phyloP scores from a whole-genome alignment of 2,113 vertebrate species.

The Clarias batrachus region DNA sequence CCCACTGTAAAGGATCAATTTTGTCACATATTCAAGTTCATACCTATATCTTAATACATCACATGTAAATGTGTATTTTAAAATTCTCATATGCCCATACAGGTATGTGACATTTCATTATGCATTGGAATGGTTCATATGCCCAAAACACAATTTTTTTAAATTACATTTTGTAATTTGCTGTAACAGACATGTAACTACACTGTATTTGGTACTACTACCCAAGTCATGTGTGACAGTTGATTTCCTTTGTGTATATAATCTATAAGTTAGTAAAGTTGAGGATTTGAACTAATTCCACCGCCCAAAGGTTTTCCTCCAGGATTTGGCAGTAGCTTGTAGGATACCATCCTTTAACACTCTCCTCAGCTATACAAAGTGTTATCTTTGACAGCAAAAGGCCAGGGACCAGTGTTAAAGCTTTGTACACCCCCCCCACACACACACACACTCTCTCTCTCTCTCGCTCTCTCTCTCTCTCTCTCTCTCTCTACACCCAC shows the following conservation, averaged over 20 bases:
- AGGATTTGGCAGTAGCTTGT: neutral
- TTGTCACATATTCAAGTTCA: too few relatives aligned
- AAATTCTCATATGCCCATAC: too few relatives aligned
- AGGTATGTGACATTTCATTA: too few relatives aligned
- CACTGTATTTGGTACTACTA: neutral
- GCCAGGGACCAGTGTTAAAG: constrained; percentile 12
- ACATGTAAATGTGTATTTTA: too few relatives aligned
- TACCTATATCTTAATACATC: too few relatives aligned
- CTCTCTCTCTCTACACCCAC: neutral
- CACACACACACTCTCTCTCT: neutral
- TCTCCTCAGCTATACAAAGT: neutral
- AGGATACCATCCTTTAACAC: neutral
- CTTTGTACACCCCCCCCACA: neutral
- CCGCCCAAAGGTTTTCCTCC: neutral
- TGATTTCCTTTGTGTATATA: neutral
- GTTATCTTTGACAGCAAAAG: constrained; percentile 13
- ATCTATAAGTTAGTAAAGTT: neutral
- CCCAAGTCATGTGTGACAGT: neutral
- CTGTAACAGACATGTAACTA: neutral
- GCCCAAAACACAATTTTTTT: too few relatives aligned
- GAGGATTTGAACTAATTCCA: neutral
- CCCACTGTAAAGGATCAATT: too few relatives aligned
- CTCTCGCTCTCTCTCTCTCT: neutral
- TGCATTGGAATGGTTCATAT: too few relatives aligned
- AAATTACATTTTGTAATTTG: neutral